Conservation (phyloP, 2,113 vertebrate species). For the Silurus asotus region DNA sequence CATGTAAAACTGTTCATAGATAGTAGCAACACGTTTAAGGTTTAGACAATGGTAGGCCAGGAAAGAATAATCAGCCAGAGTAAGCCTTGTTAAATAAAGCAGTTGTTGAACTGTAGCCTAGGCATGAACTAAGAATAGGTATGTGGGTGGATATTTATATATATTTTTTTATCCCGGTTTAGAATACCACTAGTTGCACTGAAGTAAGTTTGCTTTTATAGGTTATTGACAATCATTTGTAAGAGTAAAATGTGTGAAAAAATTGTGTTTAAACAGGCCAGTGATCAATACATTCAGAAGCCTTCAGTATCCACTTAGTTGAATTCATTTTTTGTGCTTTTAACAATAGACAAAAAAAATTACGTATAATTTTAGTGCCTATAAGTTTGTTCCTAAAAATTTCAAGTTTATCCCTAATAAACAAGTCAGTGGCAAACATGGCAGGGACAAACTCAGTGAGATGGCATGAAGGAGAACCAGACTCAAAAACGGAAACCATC, state of each 20-base stretch:
- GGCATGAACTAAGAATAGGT: neutral
- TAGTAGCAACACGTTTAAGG: neutral
- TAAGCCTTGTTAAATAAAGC: neutral
- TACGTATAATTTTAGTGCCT: too few species aligned
- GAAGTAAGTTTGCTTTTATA: neutral
- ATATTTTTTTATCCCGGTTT: neutral
- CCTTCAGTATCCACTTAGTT: too few species aligned
- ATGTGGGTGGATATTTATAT: too few species aligned
- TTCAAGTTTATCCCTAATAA: too few species aligned
- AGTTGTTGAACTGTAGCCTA: neutral
- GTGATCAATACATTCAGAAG: neutral
- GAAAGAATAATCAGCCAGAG: neutral
- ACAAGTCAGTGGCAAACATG: too few species aligned
- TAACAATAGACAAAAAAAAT: too few species aligned
- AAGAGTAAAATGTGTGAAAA: neutral
- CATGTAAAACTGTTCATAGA: neutral
- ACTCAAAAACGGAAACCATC: too few species aligned
- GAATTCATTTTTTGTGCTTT: too few species aligned
- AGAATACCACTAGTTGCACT: neutral
- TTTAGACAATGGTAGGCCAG: neutral
- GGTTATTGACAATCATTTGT: neutral
- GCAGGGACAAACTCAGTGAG: too few species aligned
- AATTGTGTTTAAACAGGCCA: neutral
- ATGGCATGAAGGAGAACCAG: too few species aligned
- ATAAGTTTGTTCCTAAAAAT: too few species aligned